phyloP scores from a whole-genome alignment of 2,113 vertebrate species.

The Phalacrocorax aristotelis region DNA sequence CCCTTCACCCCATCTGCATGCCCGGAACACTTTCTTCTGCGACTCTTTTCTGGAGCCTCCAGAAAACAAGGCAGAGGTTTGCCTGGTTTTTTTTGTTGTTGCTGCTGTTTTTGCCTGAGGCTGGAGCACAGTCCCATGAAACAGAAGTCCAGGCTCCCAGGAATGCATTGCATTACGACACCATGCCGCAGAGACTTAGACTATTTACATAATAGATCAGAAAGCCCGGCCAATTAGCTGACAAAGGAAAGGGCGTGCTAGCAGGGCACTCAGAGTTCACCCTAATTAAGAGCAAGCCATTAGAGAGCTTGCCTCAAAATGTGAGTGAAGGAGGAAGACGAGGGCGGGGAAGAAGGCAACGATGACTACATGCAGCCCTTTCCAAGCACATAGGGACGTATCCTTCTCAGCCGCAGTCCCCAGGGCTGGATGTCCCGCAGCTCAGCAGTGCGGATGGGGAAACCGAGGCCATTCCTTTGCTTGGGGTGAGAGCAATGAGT shows the following conservation, averaged over 20 bases:
- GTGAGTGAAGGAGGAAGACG: background rate
- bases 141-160: constrained; percentile 44
- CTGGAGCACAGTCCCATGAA: constrained; percentile 19
- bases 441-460: background rate
- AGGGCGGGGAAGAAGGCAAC: background rate
- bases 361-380: background rate
- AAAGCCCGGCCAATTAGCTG: constrained; percentile 51
- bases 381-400: background rate
- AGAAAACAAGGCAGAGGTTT: background rate
- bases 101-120: constrained; percentile 11
- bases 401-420: too few species aligned
- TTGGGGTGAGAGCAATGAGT: background rate
- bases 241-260: constrained; percentile 34
- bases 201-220: constrained; percentile 60
- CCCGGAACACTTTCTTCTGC: constrained; percentile 58
- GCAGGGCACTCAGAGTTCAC: constrained; percentile 54
- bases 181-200: constrained; percentile 16
- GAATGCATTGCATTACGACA: constrained; percentile 33
- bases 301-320: background rate
- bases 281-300: constrained; percentile 15
- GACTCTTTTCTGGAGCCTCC: background rate
- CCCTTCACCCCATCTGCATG: background rate
- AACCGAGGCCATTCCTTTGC: background rate
- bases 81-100: background rate
- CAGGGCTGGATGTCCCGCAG: background rate